phyloP scores from a whole-genome alignment of 2,113 vertebrate species.

The Prolemur simus region DNA sequence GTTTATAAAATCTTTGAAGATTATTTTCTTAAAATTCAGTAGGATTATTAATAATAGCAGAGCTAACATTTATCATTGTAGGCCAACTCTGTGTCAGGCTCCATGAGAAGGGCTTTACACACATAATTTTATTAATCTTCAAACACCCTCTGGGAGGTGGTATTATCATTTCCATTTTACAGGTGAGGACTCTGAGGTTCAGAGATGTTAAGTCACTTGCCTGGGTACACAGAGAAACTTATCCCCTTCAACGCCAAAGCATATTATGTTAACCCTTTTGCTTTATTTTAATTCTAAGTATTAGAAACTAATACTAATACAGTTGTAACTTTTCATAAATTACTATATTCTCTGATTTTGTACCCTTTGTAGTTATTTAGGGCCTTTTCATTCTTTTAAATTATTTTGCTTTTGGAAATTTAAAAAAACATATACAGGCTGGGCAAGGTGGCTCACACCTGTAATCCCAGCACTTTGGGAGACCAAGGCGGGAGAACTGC shows the following conservation, averaged over 20 bases:
- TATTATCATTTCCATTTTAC: not conserved
- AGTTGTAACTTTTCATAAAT: not conserved
- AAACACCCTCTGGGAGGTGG: not conserved
- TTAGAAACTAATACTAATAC: not conserved
- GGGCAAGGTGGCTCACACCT: too few relatives aligned
- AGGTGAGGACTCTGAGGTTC: not conserved
- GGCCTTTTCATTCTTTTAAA: not conserved
- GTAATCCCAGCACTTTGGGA: too few relatives aligned
- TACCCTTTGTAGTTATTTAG: not conserved
- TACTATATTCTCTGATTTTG: conserved; percentile 11
- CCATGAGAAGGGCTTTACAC: not conserved
- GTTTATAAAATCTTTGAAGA: not conserved
- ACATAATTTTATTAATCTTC: not conserved
- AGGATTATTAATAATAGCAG: not conserved
- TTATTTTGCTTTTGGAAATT: conserved; percentile 44
- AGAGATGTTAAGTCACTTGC: not conserved
- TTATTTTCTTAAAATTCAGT: not conserved
- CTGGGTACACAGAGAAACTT: not conserved
- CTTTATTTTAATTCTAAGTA: not conserved
- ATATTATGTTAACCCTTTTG: not conserved
- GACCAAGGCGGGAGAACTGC: too few relatives aligned
- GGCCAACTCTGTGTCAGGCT: not conserved
- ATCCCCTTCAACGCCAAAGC: not conserved
- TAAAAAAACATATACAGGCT: not conserved
- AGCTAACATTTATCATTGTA: not conserved